These are phyloP conservation scores for Pseudorectes ferrugineus DNA, from an alignment of 2,113 vertebrate genomes.

Conservation along the genomic window DNA sequence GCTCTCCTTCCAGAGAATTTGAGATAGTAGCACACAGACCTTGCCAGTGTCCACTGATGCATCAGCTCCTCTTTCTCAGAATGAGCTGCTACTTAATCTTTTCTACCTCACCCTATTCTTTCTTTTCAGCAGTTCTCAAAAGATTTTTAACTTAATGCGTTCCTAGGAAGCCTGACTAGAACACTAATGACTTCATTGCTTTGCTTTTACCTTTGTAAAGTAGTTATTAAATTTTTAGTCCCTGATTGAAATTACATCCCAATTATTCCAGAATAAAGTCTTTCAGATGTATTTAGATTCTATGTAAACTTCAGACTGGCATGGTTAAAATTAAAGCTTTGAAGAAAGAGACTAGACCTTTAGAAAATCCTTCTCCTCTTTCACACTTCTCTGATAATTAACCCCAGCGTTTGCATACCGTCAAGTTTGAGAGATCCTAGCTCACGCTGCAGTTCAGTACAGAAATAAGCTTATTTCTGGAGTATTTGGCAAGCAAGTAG, in stretches of 20 bases:
- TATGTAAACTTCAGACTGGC: slow-evolving; percentile 26
- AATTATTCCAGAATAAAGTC: slow-evolving; percentile 43
- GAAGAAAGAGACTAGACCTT: slow-evolving; percentile 21
- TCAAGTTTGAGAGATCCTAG: not conserved
- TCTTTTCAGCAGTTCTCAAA: not conserved
- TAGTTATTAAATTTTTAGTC: slow-evolving; percentile 39
- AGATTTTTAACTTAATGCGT: not conserved
- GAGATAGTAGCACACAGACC: not conserved
- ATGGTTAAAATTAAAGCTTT: slow-evolving; percentile 31
- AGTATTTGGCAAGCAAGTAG: not conserved
- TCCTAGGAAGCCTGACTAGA: not conserved
- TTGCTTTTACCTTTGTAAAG: slow-evolving; percentile 43
- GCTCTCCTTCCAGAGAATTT: not conserved
- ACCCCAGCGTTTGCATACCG: not conserved
- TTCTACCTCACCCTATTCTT: not conserved
- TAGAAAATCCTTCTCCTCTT: slow-evolving; percentile 9
- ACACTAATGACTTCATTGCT: slow-evolving; percentile 26
- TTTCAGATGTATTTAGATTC: slow-evolving; percentile 41
- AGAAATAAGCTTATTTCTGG: not conserved
- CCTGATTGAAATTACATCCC: slow-evolving; percentile 39
- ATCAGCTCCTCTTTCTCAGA: not conserved
- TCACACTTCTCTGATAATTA: slow-evolving; percentile 35
- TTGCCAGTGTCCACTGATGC: not conserved
- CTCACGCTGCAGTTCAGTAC: not conserved
- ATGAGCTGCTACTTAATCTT: not conserved